Conservation (phyloP, 2,888 invertebrate species). For the Epirrhoe alternata region DNA sequence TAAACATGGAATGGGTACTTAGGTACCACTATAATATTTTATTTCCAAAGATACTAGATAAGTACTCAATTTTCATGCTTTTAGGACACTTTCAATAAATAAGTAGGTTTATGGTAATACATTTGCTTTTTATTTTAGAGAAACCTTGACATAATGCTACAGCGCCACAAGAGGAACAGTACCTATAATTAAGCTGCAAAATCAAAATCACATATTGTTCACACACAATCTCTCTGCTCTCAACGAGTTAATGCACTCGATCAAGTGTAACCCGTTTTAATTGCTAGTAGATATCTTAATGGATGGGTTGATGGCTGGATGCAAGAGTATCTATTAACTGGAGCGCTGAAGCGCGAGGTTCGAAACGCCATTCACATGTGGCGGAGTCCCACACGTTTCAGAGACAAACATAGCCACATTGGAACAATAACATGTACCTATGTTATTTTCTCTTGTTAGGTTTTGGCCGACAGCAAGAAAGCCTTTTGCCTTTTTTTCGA, state of each 20-base stretch:
- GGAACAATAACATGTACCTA: no score
- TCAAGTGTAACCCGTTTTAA: conserved; percentile 53
- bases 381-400: conserved; percentile 14
- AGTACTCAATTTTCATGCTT: no score
- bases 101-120: no score
- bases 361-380: conserved; percentile 52
- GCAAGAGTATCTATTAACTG: conserved; percentile 58
- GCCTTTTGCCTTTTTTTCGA: no score
- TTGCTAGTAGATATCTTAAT: conserved; percentile 57
- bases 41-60: no score
- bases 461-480: no score
- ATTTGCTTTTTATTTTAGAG: neutral
- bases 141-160: neutral
- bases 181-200: neutral
- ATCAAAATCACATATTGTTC: neutral
- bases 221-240: conserved; percentile 15
- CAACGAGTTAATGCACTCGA: conserved; percentile 5
- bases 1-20: no score
- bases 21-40: no score
- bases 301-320: conserved; percentile 40
- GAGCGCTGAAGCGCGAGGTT: conserved; percentile 54
- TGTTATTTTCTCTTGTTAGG: no score
- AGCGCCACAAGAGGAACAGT: neutral
- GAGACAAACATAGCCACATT: neutral
- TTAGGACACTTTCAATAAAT: no score